Percentiles rank a stretch among this genome's conserved stretches.
Conservation (phyloP, 2,888 invertebrate species). For the Octodonta nipae region DNA sequence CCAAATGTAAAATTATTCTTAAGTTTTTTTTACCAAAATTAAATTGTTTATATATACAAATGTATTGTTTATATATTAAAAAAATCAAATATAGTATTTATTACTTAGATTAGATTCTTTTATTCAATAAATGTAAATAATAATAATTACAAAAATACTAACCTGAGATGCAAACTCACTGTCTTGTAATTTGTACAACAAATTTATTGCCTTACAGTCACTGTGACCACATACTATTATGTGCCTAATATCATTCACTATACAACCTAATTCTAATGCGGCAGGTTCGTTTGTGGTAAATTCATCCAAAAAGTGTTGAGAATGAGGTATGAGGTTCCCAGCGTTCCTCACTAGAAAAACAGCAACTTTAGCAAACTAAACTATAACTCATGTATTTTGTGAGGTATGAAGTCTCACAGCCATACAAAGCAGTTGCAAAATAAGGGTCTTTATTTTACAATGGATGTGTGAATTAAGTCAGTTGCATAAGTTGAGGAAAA, state of each 20-base stretch:
- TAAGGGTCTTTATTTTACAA: no score
- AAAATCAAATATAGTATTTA: no score
- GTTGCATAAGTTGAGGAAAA: no score
- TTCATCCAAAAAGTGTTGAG: slow-evolving; percentile 74
- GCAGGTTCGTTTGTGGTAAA: slow-evolving; percentile 90
- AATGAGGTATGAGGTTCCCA: slow-evolving; percentile 88
- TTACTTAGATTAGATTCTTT: no score
- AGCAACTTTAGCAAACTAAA: no score
- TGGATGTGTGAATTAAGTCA: no score
- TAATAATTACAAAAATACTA: no score
- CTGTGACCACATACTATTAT: slow-evolving; percentile 95
- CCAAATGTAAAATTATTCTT: slow-evolving; percentile 19
- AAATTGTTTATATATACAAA: not conserved
- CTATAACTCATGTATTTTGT: no score
- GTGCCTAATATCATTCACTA: slow-evolving; percentile 79
- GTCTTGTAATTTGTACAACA: slow-evolving; percentile 69
- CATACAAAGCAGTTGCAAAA: no score
- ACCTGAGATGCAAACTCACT: slow-evolving; percentile 60
- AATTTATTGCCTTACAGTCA: slow-evolving; percentile 96
- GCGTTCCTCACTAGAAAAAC: slow-evolving; percentile 81
- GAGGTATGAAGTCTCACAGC: no score
- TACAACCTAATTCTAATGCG: slow-evolving; percentile 86
- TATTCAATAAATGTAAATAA: no score
- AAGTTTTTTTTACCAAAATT: not conserved
- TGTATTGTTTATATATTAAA: no score